Evolutionary conservation across 2,113 vertebrate species (phyloP).

Genomic region (Cercocebus atys): DNA sequence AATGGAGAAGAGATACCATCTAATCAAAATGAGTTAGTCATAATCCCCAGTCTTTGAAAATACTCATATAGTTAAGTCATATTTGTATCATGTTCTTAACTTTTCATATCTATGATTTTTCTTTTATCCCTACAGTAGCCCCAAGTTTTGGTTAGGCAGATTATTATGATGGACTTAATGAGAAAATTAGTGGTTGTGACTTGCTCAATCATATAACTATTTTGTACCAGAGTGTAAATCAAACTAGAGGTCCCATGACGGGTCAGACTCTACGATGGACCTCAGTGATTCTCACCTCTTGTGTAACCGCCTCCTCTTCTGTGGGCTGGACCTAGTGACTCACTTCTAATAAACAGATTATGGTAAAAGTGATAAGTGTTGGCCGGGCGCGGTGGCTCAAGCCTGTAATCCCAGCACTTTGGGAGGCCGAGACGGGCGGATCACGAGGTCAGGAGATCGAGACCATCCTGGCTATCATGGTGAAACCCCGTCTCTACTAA

Average conservation of each 20-base stretch:
- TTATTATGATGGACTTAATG: slow-evolving; percentile 32
- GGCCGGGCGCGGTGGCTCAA: no score
- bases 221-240: background rate
- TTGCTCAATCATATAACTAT: background rate
- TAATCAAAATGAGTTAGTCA: slow-evolving; percentile 55
- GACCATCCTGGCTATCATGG: no score
- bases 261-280: background rate
- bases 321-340: background rate
- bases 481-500: no score
- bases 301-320: background rate
- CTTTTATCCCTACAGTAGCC: slow-evolving; percentile 38
- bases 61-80: slow-evolving; percentile 54
- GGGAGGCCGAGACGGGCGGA: no score
- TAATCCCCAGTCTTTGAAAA: slow-evolving; percentile 61
- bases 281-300: background rate
- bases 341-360: background rate
- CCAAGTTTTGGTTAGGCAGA: slow-evolving; percentile 8
- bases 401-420: no score
- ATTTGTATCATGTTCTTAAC: slow-evolving; percentile 52
- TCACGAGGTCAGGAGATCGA: no score
- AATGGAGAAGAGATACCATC: slow-evolving; percentile 41
- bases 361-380: background rate
- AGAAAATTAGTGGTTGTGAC: slow-evolving; percentile 10
- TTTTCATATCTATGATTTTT: slow-evolving; percentile 61
- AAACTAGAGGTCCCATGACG: background rate